Evolutionary conservation across 2,888 invertebrate species (phyloP).

Genomic region (Eurois occulta): DNA sequence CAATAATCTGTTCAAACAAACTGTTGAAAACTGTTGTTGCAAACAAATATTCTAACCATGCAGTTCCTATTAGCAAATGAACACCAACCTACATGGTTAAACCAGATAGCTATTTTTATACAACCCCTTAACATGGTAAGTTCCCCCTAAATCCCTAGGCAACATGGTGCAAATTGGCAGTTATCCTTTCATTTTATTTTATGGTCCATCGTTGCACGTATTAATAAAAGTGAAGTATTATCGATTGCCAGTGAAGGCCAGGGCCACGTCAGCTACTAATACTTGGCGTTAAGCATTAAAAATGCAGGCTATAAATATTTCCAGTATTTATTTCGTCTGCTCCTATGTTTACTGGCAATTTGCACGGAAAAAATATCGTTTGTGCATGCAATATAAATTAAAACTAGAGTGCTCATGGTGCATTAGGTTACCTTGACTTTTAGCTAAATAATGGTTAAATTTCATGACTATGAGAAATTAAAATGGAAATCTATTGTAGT

Average conservation of each 20-base stretch:
- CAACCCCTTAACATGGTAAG: not conserved
- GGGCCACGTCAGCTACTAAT: not conserved
- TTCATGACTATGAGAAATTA: conserved; percentile 19
- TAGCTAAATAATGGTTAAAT: not conserved
- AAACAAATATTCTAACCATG: not conserved
- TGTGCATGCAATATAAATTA: conserved; percentile 1
- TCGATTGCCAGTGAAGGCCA: conserved; percentile 26
- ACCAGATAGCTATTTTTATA: not conserved
- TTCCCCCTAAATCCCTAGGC: conserved; percentile 6
- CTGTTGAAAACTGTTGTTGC: too few relatives aligned
- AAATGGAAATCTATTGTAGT: not conserved
- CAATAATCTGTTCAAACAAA: too few relatives aligned
- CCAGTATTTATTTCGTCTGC: conserved; percentile 30
- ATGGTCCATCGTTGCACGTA: not conserved
- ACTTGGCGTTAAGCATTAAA: conserved; percentile 25
- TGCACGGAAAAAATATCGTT: not conserved
- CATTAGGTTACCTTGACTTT: not conserved
- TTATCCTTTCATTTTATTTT: conserved; percentile 30
- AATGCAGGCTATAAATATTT: conserved; percentile 25
- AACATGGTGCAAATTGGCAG: conserved; percentile 32
- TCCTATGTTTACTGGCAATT: not conserved
- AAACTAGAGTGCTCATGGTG: not conserved
- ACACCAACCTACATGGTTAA: not conserved
- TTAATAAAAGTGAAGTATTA: conserved; percentile 31
- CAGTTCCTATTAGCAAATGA: not conserved